phyloP scores from a whole-genome alignment of 1,140 invertebrate genomes.

The Babylonia areolata region DNA sequence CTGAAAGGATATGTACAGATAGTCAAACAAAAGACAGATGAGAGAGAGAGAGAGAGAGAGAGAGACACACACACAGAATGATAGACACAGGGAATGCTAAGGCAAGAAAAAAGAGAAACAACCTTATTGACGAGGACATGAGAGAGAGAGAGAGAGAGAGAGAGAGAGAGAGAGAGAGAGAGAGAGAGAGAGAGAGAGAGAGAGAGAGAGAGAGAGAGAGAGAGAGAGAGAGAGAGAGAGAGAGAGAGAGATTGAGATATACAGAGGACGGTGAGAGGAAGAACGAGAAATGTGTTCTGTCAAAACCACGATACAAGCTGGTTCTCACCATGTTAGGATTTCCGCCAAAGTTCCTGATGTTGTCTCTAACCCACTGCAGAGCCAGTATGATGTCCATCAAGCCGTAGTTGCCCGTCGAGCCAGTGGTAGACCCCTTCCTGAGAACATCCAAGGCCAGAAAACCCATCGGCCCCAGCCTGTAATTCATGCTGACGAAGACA shows the following conservation, averaged over 20 bases:
- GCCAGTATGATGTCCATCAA: slow-evolving; percentile 61
- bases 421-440: slow-evolving; percentile 32
- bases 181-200: too few species aligned
- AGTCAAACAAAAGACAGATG: neutral
- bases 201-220: too few species aligned
- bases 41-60: neutral
- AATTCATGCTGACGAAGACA: slow-evolving; percentile 67
- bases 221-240: slow-evolving; percentile 2
- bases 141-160: too few species aligned
- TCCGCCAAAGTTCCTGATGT: slow-evolving; percentile 86
- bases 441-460: slow-evolving; percentile 60
- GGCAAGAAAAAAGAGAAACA: too few species aligned
- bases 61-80: too few species aligned
- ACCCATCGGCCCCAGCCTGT: slow-evolving; percentile 63
- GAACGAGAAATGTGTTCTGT: neutral
- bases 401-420: slow-evolving; percentile 44
- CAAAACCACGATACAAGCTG: neutral
- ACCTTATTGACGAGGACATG: too few species aligned
- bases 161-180: too few species aligned
- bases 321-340: slow-evolving; percentile 80
- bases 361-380: slow-evolving; percentile 83
- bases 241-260: neutral
- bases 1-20: too few species aligned
- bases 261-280: neutral
- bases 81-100: too few species aligned